Base-by-base conservation (phyloP, 2,113 vertebrate genomes). In the Gopherus evgoodei region DNA sequence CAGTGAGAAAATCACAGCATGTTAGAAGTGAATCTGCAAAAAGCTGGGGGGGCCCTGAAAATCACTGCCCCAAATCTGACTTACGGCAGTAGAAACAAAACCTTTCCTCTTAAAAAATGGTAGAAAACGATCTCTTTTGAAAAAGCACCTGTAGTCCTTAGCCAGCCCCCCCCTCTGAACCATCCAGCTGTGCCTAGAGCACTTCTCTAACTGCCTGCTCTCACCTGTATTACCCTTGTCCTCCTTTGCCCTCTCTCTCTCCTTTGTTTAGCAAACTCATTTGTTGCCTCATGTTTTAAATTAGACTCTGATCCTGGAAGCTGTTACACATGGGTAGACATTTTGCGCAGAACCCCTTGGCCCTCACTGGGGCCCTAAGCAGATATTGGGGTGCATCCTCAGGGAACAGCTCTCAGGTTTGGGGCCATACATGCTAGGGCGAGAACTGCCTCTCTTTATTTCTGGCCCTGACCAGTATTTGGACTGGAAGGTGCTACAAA, bases 51-150 rank as follows among this genome's bases (percentile, higher is more conserved):
- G 82, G 35, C 72, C 35, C 50, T 83, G 65, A 65, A 27, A 76
- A 89, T 29, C 49, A 24, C 22, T 53, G 76, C 17, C 87, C 89
- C 56, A 53, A 56, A 69, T 86, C 81, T 91, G 88, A 21, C 72
- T 17, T 90, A 87, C 81, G 81, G 4, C 25, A 83, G 89, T 25
- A 78, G 75, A 44, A 78, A 47, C 24, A 47, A 78, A 78, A 47
- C 25, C 42, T 25, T 14, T 78, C 22, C 24, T 47, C 44, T 62
- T 42, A 76, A 47, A 25, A 78, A 78, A 47, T 44, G 82, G 88
- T 54, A 88, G 85, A 88, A 90, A 93, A 78, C 84, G 19, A 11
- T 95, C 81, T 90, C 81, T 85, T 86, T 94, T 84, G 91, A 88
- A 47, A 78, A 78, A 78, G 42, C 42, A 27, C 24, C 75, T 8